Evolutionary conservation across 2,113 vertebrate genomes (phyloP).

Genomic region (Melanerpes formicivorus): DNA sequence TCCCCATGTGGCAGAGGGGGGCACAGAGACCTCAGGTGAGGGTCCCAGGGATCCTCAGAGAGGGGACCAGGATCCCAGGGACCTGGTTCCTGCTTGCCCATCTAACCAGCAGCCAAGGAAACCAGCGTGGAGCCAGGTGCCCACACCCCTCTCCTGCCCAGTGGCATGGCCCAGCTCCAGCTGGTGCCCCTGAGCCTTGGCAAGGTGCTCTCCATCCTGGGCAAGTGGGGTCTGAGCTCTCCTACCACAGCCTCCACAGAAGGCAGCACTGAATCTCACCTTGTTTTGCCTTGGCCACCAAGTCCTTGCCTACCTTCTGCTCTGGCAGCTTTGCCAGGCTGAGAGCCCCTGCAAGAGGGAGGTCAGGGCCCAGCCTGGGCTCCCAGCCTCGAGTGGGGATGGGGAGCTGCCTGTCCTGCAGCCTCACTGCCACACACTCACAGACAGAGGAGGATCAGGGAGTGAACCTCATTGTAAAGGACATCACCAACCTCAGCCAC

Average conservation of each 20-base stretch:
- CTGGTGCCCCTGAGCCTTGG: neutral
- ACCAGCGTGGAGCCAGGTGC: neutral
- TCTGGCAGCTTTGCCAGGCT: neutral
- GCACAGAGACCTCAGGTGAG: neutral
- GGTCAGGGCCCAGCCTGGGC: neutral
- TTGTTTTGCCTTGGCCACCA: neutral
- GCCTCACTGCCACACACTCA: neutral
- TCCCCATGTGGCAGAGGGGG: neutral
- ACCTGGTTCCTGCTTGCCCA: neutral
- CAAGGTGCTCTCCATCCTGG: neutral
- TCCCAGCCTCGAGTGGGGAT: neutral
- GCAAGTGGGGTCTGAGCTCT: neutral
- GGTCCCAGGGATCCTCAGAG: neutral
- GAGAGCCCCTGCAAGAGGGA: neutral
- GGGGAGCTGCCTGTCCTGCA: neutral
- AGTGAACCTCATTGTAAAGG: neutral
- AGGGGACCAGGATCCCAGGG: no score
- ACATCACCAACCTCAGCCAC: neutral
- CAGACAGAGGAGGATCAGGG: neutral
- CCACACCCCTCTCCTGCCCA: neutral
- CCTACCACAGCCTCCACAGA: neutral
- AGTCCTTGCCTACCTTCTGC: accelerated
- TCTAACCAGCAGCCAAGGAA: neutral
- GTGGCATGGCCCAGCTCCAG: accelerated
- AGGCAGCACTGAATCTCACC: neutral